Evolutionary conservation across 2,797 vertebrate species (phyloP).

Genomic region (Botia kubotai): DNA sequence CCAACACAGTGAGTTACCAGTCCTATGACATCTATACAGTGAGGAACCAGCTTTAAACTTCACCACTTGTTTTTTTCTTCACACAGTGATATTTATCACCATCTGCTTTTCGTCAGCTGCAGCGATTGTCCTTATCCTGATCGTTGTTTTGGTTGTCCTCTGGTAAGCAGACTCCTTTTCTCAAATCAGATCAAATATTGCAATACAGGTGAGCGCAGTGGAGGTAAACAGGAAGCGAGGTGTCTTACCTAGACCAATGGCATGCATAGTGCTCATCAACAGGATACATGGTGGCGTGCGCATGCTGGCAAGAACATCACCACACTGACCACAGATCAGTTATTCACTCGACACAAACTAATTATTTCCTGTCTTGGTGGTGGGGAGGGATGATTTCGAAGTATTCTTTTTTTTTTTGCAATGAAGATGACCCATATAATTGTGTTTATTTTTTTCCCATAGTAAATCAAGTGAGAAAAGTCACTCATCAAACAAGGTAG

Average conservation of each 20-base stretch:
- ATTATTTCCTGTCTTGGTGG: conserved; percentile 6
- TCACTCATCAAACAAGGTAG: conserved; percentile 63
- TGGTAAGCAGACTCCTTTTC: conserved; percentile 72
- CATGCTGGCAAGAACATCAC: conserved; percentile 57
- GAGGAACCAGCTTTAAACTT: not conserved
- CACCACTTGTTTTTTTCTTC: not conserved
- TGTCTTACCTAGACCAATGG: conserved; percentile 64
- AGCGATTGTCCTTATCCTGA: conserved; percentile 63
- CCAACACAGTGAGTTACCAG: conserved; percentile 64
- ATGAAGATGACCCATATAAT: not conserved
- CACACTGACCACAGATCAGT: conserved; percentile 61
- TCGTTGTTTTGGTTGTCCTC: conserved; percentile 65
- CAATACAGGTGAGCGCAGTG: conserved; percentile 48
- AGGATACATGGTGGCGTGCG: conserved; percentile 72
- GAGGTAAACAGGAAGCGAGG: conserved; percentile 67
- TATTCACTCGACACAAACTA: conserved; percentile 61
- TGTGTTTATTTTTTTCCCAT: not conserved
- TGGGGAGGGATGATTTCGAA: conserved; percentile 53
- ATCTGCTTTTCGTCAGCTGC: conserved; percentile 65
- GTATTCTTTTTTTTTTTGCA: conserved; percentile 21
- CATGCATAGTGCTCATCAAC: conserved; percentile 72
- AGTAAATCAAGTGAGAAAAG: conserved; percentile 61
- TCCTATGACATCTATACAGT: not conserved
- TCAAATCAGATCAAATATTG: not conserved
- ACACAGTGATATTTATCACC: conserved; percentile 64